Evolutionary conservation across 2,888 invertebrate genomes (phyloP), one percentile per base, ranked within the genome.

Genomic region (Galeruca laticollis): DNA sequence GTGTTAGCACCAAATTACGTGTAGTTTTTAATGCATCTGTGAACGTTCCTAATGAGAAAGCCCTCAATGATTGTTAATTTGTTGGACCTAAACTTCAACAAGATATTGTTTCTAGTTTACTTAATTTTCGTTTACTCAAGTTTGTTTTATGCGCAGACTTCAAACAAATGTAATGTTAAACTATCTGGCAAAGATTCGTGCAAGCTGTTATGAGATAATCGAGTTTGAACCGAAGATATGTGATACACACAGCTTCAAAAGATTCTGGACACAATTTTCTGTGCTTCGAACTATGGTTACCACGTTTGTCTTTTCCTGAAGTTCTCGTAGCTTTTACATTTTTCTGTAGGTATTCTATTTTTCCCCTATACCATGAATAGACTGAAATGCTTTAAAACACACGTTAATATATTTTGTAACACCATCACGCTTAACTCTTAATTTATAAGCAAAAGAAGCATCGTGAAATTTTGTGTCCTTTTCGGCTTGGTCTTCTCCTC

Each of bases 371-470:
- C 67, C 67, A 60, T 67, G 60, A 60, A 67, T 59, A 49, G 67
- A 67, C 49, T 60, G 67, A 49, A 60, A 60, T 47, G 67, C 67
- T 67, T 67, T 67, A 65, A 64, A 66, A 66, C 66, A 66, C 47
- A 66, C 63, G 20, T 52, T 52, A 15, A 62, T 54, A 18, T 62
- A 56, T n/a, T 62, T 40, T 18, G 52, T 20, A 62, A 54, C 52
- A 13, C 26, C 51, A 18, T 62, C n/a, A n/a, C n/a, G n/a, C n/a
- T n/a, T n/a, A n/a, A n/a, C n/a, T n/a, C n/a, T n/a, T n/a, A n/a
- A n/a, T 62, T 62, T 57, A 18, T 18, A 56, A 18, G 52, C 13
- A 10, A 62, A 62, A 62, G 5, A 26, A 54, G 51, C 33, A 56
- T 62, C 51, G 52, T 62, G 20, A 62, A 56, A 62, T 52, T 52